phyloP scores from a whole-genome alignment of 2,797 vertebrate genomes.

The Coregonus suidteri region DNA sequence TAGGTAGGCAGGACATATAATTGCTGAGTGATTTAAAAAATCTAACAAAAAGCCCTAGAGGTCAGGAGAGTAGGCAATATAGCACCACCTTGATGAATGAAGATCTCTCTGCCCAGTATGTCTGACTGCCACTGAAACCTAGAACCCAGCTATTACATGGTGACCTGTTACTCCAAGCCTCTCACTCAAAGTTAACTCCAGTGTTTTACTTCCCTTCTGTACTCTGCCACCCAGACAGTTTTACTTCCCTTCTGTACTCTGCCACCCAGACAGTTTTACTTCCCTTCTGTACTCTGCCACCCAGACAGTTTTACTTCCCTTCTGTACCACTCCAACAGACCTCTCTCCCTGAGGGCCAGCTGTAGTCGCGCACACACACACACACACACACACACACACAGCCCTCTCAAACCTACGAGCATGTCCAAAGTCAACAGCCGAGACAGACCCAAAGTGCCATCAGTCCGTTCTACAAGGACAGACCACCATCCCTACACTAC shows the following conservation, averaged over 20 bases:
- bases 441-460: not conserved
- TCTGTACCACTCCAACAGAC: not conserved
- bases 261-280: no score
- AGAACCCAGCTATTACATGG: no score
- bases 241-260: no score
- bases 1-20: no score
- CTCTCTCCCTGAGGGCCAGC: not conserved
- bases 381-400: slow-evolving; percentile 1
- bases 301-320: no score
- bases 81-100: no score
- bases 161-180: no score
- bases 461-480: not conserved
- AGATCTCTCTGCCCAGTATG: no score
- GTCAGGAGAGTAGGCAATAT: not conserved
- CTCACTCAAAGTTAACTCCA: no score
- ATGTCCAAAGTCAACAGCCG: slow-evolving; percentile 1
- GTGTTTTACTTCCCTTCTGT: not conserved
- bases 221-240: not conserved
- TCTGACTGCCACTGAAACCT: no score
- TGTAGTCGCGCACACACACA: no score
- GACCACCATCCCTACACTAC: not conserved
- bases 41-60: not conserved
- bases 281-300: not conserved
- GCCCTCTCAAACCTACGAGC: not conserved
- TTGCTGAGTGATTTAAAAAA: no score